A percentile compares a stretch with the other conserved stretches of the same genome.
Conservation (phyloP, 53 echinoderm and acorn worm species). For the Pentamera pediparva region DNA sequence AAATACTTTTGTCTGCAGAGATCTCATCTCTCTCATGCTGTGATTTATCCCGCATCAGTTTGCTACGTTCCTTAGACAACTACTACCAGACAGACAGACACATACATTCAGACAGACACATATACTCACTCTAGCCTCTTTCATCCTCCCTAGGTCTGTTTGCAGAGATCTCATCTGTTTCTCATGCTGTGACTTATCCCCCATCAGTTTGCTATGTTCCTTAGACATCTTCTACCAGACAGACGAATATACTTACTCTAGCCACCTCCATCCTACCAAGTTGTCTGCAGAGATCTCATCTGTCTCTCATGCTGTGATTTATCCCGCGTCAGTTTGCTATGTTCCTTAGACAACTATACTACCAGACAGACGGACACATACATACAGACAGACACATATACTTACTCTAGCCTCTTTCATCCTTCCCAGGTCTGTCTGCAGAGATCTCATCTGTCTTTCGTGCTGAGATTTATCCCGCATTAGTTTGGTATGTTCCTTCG, state of each 20-base stretch:
- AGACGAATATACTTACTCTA: constrained; percentile 59
- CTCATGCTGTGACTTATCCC: constrained; percentile 72
- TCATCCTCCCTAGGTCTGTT: constrained; percentile 60
- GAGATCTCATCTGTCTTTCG: constrained; percentile 81
- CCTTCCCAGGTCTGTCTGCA: constrained; percentile 57
- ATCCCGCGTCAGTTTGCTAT: constrained; percentile 63
- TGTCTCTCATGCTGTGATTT: constrained; percentile 86
- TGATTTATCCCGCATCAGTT: constrained; percentile 68
- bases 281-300: constrained; percentile 61
- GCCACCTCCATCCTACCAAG: constrained; percentile 69
- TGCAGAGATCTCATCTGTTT: constrained; percentile 70
- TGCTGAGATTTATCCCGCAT: constrained; percentile 76
- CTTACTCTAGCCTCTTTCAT: constrained; percentile 91
- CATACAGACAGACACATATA: too few species aligned
- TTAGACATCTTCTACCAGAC: constrained; percentile 56
- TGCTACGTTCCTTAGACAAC: constrained; percentile 78
- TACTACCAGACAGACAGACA: too few species aligned
- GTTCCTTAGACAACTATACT: constrained; percentile 83
- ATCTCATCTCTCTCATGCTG: constrained; percentile 85
- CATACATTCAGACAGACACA: too few species aligned
- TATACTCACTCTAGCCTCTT: constrained; percentile 63
- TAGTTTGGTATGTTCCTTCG: constrained; percentile 86
- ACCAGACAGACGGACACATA: too few species aligned
- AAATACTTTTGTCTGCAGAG: constrained; percentile 64
- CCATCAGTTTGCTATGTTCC: constrained; percentile 74